These are phyloP conservation scores for Temnothorax rugatulus DNA, from an alignment of 2,888 invertebrate species.

Conservation along the genomic window DNA sequence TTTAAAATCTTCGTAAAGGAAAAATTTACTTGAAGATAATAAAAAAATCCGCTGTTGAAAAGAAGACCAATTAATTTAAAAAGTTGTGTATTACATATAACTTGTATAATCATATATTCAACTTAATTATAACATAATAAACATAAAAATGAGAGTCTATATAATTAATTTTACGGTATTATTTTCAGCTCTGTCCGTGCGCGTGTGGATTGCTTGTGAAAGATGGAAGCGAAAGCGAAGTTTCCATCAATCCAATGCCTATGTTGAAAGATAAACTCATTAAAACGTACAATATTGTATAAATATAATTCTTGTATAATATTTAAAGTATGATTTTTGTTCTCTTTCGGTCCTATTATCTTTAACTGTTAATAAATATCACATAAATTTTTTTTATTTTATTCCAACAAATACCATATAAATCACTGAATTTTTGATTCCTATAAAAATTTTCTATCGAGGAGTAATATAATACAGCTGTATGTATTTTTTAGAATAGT, in stretches of 20 bases:
- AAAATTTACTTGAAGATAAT: not conserved
- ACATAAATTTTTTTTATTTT: not conserved
- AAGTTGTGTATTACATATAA: not conserved
- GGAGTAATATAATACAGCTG: not conserved
- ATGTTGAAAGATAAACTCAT: not conserved
- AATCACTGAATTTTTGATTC: not conserved
- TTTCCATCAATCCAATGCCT: conserved; percentile 3
- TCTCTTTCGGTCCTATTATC: not conserved
- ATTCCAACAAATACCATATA: not conserved
- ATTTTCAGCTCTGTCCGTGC: conserved; percentile 65
- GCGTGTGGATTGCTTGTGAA: conserved; percentile 65
- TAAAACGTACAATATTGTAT: conserved; percentile 26
- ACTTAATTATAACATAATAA: not conserved
- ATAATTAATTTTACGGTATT: conserved; percentile 11
- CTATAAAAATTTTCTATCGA: not conserved
- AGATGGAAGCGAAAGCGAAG: conserved; percentile 41
- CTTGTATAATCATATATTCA: not conserved
- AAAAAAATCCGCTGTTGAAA: not conserved
- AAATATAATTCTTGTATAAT: not conserved
- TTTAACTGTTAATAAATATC: not conserved
- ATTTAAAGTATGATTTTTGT: not conserved
- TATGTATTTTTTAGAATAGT: not conserved
- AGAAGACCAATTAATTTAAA: not conserved
- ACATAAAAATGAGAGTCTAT: not conserved
- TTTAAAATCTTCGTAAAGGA: not conserved